A percentile compares a stretch with the other conserved stretches of the same genome.
Evolutionary conservation across 2,113 vertebrate species (phyloP).

Genomic region (Ondatra zibethicus): DNA sequence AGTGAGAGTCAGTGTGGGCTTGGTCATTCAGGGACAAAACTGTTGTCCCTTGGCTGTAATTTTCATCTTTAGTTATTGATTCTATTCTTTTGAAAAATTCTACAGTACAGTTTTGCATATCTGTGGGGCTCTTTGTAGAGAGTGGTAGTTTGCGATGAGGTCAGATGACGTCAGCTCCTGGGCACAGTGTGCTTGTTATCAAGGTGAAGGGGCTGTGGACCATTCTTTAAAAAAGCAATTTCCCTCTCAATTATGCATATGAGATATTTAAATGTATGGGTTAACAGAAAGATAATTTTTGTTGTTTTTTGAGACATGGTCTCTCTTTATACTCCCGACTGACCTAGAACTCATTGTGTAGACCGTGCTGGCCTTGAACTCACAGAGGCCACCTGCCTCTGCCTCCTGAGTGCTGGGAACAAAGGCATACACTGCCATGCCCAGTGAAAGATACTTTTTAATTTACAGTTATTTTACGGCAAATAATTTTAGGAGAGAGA

Average conservation of each 20-base stretch:
- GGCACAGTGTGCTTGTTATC: not conserved
- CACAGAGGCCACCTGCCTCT: not conserved
- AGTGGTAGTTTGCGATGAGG: not conserved
- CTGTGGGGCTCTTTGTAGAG: not conserved
- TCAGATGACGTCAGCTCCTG: not conserved
- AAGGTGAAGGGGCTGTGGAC: not conserved
- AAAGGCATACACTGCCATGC: not conserved
- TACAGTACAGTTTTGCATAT: not conserved
- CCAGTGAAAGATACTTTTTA: constrained; percentile 10
- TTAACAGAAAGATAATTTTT: not conserved
- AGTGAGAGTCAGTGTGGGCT: not conserved
- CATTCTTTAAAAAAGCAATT: not conserved
- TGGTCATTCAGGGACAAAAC: not conserved
- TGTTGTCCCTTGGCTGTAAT: not conserved
- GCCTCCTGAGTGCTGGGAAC: not conserved
- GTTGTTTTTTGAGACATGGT: not conserved
- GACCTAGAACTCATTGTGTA: not conserved
- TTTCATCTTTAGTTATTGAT: not conserved
- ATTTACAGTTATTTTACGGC: constrained; percentile 2
- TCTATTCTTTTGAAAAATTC: not conserved
- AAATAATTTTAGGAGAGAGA: constrained; percentile 45
- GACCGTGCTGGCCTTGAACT: not conserved
- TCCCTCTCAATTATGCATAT: constrained; percentile 28
- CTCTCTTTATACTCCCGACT: not conserved
- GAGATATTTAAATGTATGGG: constrained; percentile 6